Base-by-base conservation (phyloP, 2,888 invertebrate species). In the Drosophila kokeensis region DNA sequence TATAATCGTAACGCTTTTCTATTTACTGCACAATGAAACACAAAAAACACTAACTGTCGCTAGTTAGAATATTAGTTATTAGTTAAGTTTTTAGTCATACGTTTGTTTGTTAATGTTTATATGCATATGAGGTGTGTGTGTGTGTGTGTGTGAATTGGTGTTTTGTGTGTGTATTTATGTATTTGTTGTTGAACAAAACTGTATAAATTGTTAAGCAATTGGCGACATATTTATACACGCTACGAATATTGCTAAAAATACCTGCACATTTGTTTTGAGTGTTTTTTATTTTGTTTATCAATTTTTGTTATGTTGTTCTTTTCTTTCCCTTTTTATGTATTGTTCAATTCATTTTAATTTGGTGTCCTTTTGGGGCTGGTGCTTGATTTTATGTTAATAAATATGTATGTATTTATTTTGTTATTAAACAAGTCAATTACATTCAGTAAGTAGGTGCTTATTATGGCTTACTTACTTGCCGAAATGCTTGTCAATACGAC, bases 161-260 rank as follows among this genome's bases (percentile, higher is more conserved):
- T 65, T 63, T 63, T 64, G 10, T 54, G 45, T 70, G n/a, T 73
- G 49, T 34, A 2, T 55, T 45, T 24, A 8, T 66, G 8, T 69
- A 1, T 73, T 21, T 62, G 4, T 34, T 13, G 11, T 66, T 65
- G 69, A 81, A 77, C 72, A 73, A 69, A 81, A 62, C 65, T 72
- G 60, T 71, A 74, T 72, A 66, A 81, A 73, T 80, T 70, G 72
- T 79, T 69, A 82, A 84, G 87, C 77, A 78, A 75, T 75, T 74
- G 81, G 85, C 84, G 83, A 81, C 76, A 81, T 86, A 74, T 88
- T 82, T 68, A 83, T 85, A 85, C 85, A 85, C 77, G 85, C 85
- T 85, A 86, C 83, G 68, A 81, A 83, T 83, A 88, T 83, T 81
- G 83, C 88, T 86, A 86, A 88, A 74, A 88, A 88, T 86, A 86